Percentiles rank a stretch among this genome's conserved stretches.
phyloP scores from a whole-genome alignment of 1,140 invertebrate species.

The Pararge aegeria region DNA sequence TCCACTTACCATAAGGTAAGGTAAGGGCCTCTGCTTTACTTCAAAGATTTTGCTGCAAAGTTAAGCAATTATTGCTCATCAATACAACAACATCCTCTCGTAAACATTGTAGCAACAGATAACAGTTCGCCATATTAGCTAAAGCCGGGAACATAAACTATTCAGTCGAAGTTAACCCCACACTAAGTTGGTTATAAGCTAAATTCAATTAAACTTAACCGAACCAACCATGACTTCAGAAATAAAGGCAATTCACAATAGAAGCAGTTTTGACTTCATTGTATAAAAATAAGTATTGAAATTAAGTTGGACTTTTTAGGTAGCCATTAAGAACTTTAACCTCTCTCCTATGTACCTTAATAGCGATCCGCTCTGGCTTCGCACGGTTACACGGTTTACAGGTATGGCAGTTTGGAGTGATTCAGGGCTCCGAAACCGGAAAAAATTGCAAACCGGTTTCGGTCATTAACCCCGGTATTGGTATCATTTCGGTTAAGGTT shows the following conservation, averaged over 20 bases:
- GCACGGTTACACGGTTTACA: no score
- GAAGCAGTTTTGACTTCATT: background rate
- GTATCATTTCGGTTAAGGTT: no score
- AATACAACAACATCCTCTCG: background rate
- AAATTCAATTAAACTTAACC: slow-evolving; percentile 42
- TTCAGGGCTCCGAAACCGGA: no score
- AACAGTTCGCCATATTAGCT: slow-evolving; percentile 3
- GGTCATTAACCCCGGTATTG: no score
- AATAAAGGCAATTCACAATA: slow-evolving; percentile 20
- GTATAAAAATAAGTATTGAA: background rate
- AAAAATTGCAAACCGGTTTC: no score
- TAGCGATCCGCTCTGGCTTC: no score
- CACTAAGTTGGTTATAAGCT: slow-evolving; percentile 12
- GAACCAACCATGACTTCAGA: slow-evolving; percentile 25
- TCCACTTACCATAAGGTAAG: no score
- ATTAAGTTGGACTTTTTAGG: background rate
- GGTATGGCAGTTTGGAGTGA: no score
- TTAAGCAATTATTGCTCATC: background rate
- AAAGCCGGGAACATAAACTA: slow-evolving; percentile 8
- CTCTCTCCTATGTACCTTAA: no score
- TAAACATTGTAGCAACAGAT: background rate
- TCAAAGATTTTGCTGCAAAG: background rate
- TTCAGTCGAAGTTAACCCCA: slow-evolving; percentile 12
- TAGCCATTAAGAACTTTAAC: no score
- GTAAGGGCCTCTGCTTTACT: no score